Percentiles rank a stretch among this genome's conserved stretches.
Evolutionary conservation across 2,888 invertebrate species (phyloP).

Genomic region (Agrochola circellaris): DNA sequence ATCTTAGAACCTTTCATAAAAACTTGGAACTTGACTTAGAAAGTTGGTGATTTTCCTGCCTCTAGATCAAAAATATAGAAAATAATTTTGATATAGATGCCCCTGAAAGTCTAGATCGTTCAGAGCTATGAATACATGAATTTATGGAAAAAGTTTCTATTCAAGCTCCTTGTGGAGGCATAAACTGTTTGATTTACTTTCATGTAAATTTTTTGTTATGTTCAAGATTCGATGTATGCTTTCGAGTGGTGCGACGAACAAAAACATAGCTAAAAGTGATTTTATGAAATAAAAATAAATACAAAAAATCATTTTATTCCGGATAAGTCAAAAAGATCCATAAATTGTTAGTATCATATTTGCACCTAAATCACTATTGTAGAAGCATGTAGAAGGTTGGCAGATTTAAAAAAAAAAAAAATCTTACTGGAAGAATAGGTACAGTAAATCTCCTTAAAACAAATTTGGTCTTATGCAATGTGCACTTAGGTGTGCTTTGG

Average conservation of each 20-base stretch:
- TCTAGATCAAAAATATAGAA: conserved; percentile 7
- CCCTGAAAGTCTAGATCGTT: conserved; percentile 32
- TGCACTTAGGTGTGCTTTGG: no score
- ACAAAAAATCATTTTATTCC: no score
- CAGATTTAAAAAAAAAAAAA: no score
- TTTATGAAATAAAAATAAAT: no score
- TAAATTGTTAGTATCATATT: no score
- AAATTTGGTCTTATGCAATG: no score
- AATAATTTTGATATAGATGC: no score
- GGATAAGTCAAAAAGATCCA: no score
- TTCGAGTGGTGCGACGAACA: not conserved
- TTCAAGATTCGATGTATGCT: conserved; percentile 11
- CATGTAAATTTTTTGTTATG: conserved; percentile 11
- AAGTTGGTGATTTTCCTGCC: conserved; percentile 2
- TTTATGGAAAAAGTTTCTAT: conserved; percentile 39
- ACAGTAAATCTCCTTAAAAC: no score
- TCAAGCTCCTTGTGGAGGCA: conserved; percentile 16
- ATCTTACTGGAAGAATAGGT: no score
- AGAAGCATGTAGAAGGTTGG: no score
- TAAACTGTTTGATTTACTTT: conserved; percentile 34
- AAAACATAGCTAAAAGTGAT: conserved; percentile 9
- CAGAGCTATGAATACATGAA: conserved; percentile 28
- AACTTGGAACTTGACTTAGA: not conserved
- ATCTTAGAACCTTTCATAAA: conserved; percentile 19
- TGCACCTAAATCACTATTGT: no score